Percentiles rank a stretch among this genome's conserved stretches.
These are phyloP conservation scores for Equus quagga DNA, from an alignment of 2,113 vertebrate genomes.

Conservation along the genomic window DNA sequence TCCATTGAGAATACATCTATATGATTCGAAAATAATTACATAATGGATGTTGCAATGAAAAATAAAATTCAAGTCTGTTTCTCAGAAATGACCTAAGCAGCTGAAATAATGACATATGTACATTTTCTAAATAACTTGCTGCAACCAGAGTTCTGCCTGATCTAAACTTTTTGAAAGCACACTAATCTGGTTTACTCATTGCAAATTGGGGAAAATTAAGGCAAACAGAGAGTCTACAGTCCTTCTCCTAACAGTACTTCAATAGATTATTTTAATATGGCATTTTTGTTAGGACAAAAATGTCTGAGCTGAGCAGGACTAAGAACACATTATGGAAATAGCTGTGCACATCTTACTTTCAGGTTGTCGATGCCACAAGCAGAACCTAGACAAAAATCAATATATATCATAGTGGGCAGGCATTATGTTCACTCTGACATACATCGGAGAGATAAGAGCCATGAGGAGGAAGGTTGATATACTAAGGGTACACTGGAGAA, in stretches of 20 bases:
- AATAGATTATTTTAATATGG: background rate
- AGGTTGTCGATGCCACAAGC: background rate
- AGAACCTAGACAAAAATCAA: background rate
- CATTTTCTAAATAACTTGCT: background rate
- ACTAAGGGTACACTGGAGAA: background rate
- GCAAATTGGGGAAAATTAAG: background rate
- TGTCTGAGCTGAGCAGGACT: background rate
- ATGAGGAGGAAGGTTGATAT: background rate
- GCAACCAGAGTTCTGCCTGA: background rate
- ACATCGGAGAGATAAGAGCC: background rate
- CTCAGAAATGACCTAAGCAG: background rate
- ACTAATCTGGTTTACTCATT: background rate
- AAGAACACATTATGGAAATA: background rate
- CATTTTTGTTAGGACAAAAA: background rate
- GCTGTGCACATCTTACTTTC: background rate
- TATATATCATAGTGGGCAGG: background rate
- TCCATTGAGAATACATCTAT: background rate
- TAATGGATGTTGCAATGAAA: background rate
- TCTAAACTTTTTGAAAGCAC: background rate
- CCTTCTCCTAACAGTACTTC: background rate
- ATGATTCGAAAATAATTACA: background rate
- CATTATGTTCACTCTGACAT: background rate
- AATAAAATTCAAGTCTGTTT: background rate
- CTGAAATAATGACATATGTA: background rate
- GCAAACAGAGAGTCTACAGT: background rate